Conservation (phyloP, 1,140 invertebrate species). For the Conopomorpha cramerella region DNA sequence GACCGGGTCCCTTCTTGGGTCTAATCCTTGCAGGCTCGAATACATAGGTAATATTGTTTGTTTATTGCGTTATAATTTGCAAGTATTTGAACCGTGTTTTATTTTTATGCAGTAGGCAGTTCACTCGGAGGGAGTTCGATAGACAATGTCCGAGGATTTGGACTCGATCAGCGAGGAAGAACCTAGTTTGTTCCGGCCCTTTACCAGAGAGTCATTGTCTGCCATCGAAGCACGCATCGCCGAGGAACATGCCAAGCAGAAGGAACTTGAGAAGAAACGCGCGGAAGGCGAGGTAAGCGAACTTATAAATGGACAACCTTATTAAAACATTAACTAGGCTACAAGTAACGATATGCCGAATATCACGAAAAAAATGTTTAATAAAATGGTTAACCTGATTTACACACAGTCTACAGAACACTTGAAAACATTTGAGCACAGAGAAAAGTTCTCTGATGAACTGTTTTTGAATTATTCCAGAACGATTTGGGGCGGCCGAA, state of each 20-base stretch:
- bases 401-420: too few species aligned
- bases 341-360: too few species aligned
- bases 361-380: too few species aligned
- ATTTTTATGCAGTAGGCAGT: slow-evolving; percentile 42
- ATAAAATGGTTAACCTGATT: too few species aligned
- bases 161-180: slow-evolving; percentile 90
- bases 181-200: slow-evolving; percentile 94
- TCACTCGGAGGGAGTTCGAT: slow-evolving; percentile 62
- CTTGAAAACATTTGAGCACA: too few species aligned
- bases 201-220: slow-evolving; percentile 94
- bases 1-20: too few species aligned
- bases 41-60: too few species aligned
- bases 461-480: slow-evolving; percentile 68
- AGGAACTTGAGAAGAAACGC: slow-evolving; percentile 94
- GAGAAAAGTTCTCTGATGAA: too few species aligned
- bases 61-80: too few species aligned
- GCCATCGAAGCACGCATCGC: slow-evolving; percentile 91
- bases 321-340: too few species aligned
- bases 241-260: slow-evolving; percentile 93
- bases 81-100: slow-evolving; percentile 5
- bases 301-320: too few species aligned
- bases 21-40: too few species aligned
- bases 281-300: slow-evolving; percentile 86
- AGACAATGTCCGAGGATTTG: slow-evolving; percentile 87
- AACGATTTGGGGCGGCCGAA: slow-evolving; percentile 90